phyloP scores from a whole-genome alignment of 2,113 vertebrate genomes.

The Oryzias curvinotus region DNA sequence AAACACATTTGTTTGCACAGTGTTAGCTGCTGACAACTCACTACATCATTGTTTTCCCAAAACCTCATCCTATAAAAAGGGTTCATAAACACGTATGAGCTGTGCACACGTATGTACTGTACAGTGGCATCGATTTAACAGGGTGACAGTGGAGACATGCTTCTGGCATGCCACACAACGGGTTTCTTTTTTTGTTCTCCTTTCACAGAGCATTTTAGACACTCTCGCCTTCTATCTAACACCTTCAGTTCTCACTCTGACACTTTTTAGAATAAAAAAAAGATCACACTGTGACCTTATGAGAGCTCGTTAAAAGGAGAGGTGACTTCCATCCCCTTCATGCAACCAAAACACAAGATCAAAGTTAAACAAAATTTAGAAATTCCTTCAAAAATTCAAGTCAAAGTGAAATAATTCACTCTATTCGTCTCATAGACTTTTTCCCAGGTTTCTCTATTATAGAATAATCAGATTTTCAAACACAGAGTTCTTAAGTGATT shows the following conservation, averaged over 20 bases:
- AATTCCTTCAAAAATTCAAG: too few species aligned
- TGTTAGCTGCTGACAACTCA: constrained; percentile 24
- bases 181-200: too few species aligned
- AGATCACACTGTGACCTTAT: constrained; percentile 30
- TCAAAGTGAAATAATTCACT: too few species aligned
- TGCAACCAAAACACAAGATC: not conserved
- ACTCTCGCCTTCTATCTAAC: not conserved
- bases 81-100: not conserved
- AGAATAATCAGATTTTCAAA: too few species aligned
- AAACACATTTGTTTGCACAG: constrained; percentile 41
- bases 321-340: constrained; percentile 4
- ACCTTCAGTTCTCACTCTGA: constrained; percentile 18
- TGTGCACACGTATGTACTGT: too few species aligned
- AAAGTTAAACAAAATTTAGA: too few species aligned
- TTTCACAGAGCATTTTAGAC: not conserved
- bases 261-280: constrained; percentile 43
- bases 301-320: constrained; percentile 21
- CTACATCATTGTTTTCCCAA: constrained; percentile 36
- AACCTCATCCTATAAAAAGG: constrained; percentile 14
- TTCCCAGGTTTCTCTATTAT: too few species aligned
- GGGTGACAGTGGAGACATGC: not conserved
- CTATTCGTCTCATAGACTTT: too few species aligned
- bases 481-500: too few species aligned
- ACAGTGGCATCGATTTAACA: not conserved
- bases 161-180: too few species aligned